These are phyloP conservation scores for Volucella inflata DNA, from an alignment of 2,888 invertebrate genomes.

Conservation along the genomic window DNA sequence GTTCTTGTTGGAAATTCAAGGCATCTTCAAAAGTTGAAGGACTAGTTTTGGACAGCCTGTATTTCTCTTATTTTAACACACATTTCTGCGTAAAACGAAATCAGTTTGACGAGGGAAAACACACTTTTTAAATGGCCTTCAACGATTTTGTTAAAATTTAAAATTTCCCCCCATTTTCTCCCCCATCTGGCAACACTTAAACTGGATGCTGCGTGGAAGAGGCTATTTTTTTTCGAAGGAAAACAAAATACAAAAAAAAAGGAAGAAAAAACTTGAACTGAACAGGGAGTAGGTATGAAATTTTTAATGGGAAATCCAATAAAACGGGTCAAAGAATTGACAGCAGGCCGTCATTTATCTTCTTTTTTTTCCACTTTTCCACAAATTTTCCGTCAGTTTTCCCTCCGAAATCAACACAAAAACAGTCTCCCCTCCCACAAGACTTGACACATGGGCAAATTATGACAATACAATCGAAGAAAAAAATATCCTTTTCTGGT, in stretches of 20 bases:
- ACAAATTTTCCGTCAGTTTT: background rate
- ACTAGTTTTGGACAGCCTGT: too few species aligned
- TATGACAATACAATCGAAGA: background rate
- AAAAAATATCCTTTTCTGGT: slow-evolving; percentile 33
- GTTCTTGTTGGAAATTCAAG: too few species aligned
- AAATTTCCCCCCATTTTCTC: background rate
- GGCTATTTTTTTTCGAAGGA: slow-evolving; percentile 3
- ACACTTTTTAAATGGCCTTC: too few species aligned
- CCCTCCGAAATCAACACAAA: background rate
- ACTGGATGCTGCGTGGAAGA: slow-evolving; percentile 71
- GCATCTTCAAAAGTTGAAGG: too few species aligned
- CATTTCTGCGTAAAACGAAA: too few species aligned
- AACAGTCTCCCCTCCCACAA: background rate
- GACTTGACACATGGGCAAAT: slow-evolving; percentile 22
- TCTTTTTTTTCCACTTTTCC: background rate
- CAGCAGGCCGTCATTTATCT: background rate
- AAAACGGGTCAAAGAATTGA: slow-evolving; percentile 9
- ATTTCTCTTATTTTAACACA: too few species aligned
- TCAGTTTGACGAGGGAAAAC: too few species aligned
- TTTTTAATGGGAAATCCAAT: slow-evolving; percentile 44
- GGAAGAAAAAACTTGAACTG: background rate
- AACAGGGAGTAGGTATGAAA: too few species aligned
- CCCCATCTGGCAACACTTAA: slow-evolving; percentile 62
- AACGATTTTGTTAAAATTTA: too few species aligned
- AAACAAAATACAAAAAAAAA: slow-evolving; percentile 16